Evolutionary conservation across 2,888 invertebrate genomes (phyloP).

Genomic region (Cantharis lateralis): DNA sequence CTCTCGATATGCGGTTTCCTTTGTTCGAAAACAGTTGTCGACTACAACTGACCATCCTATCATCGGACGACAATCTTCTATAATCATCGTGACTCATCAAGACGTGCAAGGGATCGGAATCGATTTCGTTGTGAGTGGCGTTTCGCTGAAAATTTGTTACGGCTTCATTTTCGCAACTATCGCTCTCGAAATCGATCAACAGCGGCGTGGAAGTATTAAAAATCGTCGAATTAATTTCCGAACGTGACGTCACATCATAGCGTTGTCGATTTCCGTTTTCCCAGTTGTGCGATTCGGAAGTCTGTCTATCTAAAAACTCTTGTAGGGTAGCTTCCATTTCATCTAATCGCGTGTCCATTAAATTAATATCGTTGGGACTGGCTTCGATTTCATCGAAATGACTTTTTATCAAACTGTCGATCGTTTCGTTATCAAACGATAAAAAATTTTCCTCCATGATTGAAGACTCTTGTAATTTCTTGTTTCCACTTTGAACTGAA

Average conservation of each 20-base stretch:
- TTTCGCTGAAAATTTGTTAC: neutral
- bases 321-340: neutral
- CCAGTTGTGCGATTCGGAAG: neutral
- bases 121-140: neutral
- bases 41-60: slow-evolving; percentile 8
- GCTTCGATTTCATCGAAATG: neutral
- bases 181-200: slow-evolving; percentile 22
- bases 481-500: neutral
- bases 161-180: slow-evolving; percentile 6
- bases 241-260: neutral
- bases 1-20: neutral
- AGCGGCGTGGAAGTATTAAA: slow-evolving; percentile 9
- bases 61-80: neutral
- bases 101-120: neutral
- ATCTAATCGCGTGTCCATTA: neutral
- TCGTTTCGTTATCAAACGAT: neutral
- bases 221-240: neutral
- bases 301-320: neutral
- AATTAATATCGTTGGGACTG: neutral
- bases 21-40: slow-evolving; percentile 34
- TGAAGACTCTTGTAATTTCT: neutral
- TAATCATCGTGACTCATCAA: neutral
- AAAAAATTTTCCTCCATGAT: neutral
- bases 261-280: neutral
- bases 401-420: neutral